These are phyloP conservation scores for Karalla daura DNA, from an alignment of 2,797 vertebrate species.

Conservation along the genomic window DNA sequence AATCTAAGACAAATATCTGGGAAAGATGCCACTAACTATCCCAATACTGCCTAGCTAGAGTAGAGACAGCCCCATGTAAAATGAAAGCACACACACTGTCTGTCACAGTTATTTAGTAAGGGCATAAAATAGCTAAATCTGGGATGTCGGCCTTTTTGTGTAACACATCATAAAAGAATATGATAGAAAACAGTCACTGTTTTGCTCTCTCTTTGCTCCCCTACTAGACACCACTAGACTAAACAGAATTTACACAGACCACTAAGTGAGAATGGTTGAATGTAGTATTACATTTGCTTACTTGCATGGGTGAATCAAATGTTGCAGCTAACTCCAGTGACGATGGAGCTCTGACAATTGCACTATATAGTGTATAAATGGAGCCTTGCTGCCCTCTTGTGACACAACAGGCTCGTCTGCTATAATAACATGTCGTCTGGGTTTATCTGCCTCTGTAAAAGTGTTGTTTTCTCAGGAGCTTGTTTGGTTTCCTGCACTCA, in stretches of 20 bases:
- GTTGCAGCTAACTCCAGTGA: background rate
- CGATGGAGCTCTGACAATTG: background rate
- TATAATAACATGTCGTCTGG: background rate
- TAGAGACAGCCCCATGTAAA: no score
- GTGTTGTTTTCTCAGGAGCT: background rate
- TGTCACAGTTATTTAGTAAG: no score
- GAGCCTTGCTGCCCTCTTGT: conserved; percentile 76
- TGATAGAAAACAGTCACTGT: background rate
- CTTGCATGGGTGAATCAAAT: background rate
- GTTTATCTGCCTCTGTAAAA: background rate
- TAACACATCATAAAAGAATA: background rate
- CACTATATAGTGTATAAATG: conserved; percentile 4
- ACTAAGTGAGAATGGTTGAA: background rate
- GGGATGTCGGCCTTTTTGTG: background rate
- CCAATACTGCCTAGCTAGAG: background rate
- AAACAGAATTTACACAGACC: background rate
- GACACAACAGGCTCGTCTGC: conserved; percentile 34
- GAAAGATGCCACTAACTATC: background rate
- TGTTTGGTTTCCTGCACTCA: background rate
- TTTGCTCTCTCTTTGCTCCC: background rate
- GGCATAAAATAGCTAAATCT: background rate
- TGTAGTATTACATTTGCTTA: background rate
- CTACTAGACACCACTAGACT: background rate
- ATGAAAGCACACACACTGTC: background rate
- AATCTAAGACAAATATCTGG: background rate